Conservation (phyloP, 2,797 vertebrate genomes). For the Acropternis orthonyx region DNA sequence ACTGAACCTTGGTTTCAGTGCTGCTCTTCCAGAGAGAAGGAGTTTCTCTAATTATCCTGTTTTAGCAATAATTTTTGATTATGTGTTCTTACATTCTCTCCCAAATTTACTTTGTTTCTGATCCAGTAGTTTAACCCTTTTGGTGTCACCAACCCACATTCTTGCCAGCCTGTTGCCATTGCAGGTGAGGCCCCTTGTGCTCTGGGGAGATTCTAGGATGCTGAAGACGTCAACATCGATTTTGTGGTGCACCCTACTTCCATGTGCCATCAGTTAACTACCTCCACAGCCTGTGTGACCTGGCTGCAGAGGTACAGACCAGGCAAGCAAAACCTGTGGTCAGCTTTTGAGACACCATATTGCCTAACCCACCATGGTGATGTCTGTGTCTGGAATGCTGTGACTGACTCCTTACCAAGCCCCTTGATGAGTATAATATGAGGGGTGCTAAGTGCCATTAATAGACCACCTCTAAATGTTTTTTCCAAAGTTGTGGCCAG, state of each 20-base stretch:
- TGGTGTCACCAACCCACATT: background rate
- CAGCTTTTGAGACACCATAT: background rate
- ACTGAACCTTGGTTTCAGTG: background rate
- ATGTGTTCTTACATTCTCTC: background rate
- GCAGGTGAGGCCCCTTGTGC: background rate
- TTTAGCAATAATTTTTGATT: background rate
- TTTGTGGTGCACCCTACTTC: background rate
- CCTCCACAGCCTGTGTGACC: background rate
- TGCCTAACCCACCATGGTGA: background rate
- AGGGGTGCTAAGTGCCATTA: background rate
- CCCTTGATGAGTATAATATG: background rate
- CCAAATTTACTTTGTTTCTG: background rate
- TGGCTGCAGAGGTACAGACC: background rate
- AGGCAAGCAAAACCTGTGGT: background rate
- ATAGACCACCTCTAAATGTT: background rate
- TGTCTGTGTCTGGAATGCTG: background rate
- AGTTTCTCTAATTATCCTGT: background rate
- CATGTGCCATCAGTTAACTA: background rate
- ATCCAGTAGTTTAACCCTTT: background rate
- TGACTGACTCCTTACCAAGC: background rate
- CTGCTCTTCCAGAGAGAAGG: background rate
- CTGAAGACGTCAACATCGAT: background rate
- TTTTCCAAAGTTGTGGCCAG: background rate
- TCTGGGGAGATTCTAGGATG: rapidly evolving
- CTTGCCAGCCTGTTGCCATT: background rate